Percentiles rank a stretch among this genome's conserved stretches.
phyloP scores from a whole-genome alignment of 2,888 invertebrate species.

The Lepidochitona cinerea region DNA sequence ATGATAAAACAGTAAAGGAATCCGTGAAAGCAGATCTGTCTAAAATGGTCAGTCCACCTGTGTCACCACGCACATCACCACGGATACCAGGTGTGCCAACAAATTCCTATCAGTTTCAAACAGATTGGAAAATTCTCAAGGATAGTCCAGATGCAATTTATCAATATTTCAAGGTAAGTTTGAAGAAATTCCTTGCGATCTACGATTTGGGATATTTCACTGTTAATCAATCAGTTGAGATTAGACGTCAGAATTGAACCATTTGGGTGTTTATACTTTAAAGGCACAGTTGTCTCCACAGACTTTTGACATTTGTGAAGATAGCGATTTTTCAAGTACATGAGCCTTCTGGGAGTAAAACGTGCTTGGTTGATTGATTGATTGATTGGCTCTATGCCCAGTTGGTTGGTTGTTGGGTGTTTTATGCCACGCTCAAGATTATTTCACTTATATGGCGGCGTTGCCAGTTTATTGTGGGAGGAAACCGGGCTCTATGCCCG shows the following conservation, averaged over 20 bases:
- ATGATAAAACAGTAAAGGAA: neutral
- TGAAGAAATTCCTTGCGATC: neutral
- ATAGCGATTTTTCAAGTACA: too few species aligned
- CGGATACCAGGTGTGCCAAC: constrained; percentile 35
- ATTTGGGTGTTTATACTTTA: too few species aligned
- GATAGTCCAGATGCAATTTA: constrained; percentile 50
- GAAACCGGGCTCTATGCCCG: too few species aligned
- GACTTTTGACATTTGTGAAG: neutral
- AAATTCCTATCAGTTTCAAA: constrained; percentile 64
- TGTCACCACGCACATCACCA: constrained; percentile 5
- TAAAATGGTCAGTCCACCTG: neutral
- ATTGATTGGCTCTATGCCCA: too few species aligned
- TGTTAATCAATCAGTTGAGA: neutral
- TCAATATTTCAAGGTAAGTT: constrained; percentile 60
- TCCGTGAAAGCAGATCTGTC: neutral
- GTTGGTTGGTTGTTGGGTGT: too few species aligned
- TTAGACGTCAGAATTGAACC: too few species aligned
- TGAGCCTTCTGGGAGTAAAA: too few species aligned
- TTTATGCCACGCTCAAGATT: too few species aligned
- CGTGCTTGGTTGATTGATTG: too few species aligned
- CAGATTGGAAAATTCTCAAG: constrained; percentile 61
- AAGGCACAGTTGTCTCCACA: neutral
- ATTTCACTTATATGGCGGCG: too few species aligned
- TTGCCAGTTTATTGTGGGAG: too few species aligned
- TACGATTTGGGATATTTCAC: neutral